Evolutionary conservation across 2,113 vertebrate species (phyloP), one percentile per base, ranked within the genome.

Genomic region (Chaetodon auriga): DNA sequence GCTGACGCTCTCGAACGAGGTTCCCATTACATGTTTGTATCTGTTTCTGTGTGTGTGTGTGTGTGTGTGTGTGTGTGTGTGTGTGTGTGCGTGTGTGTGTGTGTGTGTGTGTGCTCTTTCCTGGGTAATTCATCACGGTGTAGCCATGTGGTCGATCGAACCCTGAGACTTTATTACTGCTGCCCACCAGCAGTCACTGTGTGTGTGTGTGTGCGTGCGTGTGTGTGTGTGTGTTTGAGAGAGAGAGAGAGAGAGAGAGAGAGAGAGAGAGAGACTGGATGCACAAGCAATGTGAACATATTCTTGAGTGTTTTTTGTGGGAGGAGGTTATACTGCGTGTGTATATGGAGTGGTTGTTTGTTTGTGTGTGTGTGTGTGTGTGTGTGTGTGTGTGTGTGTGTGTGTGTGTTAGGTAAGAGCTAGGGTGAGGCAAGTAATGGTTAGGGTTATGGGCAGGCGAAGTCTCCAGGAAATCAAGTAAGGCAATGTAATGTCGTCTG

Each of bases 61-160:
- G 51, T 72, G 63, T 61, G 49, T 70, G 43, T 77, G 58, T 74
- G 85, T 2, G 19, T 21, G 19, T 21, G 21, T 55, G 53, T 55
- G 53, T 12, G 10, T 11, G 53, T 12, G 6, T 62, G 16, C 68
- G 71, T 65, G 69, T 70, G 68, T 2, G 19, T 21, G 19, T 21
- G 21, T 55, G 53, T 55, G 53, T 12, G 10, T 11, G 53, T 12
- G 6, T 70, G 78, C 57, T 55, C 62, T 19, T 95, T 94, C 93
- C 94, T 94, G 96, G 94, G 90, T 95, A 95, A 96, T 96, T 89
- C 64, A 86, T 92, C 88, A 89, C 48, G n/a, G 73, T 83, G 74
- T 58, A 71, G 80, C 45, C 61, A 18, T 35, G 68, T 85, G 51
- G 60, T 87, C 78, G 69, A 89, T 91, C 55, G 65, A 90, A 85